A percentile compares a stretch with the other conserved stretches of the same genome.
phyloP scores from a whole-genome alignment of 2,797 vertebrate genomes.

The Falco berigora region DNA sequence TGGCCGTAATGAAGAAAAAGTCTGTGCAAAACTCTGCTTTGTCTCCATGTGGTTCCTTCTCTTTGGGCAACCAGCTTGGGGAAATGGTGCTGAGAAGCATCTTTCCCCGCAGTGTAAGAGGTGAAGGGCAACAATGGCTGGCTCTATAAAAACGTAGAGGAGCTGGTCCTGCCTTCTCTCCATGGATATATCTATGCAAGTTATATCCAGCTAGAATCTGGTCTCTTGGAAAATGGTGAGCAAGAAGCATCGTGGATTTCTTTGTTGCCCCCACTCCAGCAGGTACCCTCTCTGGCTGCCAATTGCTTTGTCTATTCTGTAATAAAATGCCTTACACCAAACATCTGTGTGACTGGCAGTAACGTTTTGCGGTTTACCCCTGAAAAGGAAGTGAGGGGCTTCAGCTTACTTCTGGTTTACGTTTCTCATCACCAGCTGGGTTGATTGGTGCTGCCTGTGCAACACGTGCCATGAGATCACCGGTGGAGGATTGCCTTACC shows the following conservation, averaged over 20 bases:
- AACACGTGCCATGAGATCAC: neutral
- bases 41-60: neutral
- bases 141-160: neutral
- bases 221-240: neutral
- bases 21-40: neutral
- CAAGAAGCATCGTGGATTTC: neutral
- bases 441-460: neutral
- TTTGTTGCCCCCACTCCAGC: neutral
- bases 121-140: neutral
- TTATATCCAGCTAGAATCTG: neutral
- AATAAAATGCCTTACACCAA: neutral
- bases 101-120: neutral
- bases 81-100: neutral
- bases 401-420: neutral
- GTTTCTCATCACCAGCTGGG: neutral
- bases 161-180: neutral
- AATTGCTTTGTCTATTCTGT: neutral
- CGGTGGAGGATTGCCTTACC: neutral
- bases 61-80: neutral
- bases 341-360: neutral
- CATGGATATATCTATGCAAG: neutral
- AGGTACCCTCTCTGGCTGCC: neutral
- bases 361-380: neutral
- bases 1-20: neutral
- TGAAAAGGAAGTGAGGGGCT: neutral